Conservation (phyloP, 2,888 invertebrate genomes). For the Capitulum mitella region DNA sequence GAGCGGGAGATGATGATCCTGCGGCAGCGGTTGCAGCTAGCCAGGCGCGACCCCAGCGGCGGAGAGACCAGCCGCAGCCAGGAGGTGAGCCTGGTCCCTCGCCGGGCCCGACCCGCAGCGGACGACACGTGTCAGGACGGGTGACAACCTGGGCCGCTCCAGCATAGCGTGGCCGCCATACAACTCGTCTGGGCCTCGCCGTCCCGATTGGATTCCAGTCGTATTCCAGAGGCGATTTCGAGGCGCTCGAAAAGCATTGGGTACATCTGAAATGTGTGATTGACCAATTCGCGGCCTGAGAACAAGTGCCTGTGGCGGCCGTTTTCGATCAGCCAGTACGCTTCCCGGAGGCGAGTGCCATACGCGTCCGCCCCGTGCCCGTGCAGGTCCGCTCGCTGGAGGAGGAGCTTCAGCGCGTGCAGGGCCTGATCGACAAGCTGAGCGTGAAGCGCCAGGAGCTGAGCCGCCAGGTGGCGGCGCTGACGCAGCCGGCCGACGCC, state of each 20-base stretch:
- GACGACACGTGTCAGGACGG: no score
- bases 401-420: conserved; percentile 69
- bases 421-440: conserved; percentile 73
- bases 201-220: no score
- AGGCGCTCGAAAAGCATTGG: no score
- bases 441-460: conserved; percentile 77
- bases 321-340: conserved; percentile 9
- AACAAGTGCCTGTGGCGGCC: conserved; percentile 27
- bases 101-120: no score
- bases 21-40: conserved; percentile 63
- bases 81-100: conserved; percentile 16
- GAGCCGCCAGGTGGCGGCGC: conserved; percentile 62
- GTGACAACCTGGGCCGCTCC: no score
- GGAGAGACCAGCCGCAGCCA: conserved; percentile 26
- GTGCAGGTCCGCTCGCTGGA: conserved; percentile 45
- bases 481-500: conserved; percentile 38
- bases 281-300: no score
- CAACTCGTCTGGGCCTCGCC: no score
- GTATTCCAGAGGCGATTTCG: no score
- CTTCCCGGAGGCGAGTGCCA: conserved; percentile 48
- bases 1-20: conserved; percentile 79
- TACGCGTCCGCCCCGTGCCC: conserved; percentile 48
- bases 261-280: no score
- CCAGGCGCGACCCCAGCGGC: conserved; percentile 35
- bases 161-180: no score